These are phyloP conservation scores for Ylistrum balloti DNA, from an alignment of 1,140 invertebrate genomes.

Conservation along the genomic window DNA sequence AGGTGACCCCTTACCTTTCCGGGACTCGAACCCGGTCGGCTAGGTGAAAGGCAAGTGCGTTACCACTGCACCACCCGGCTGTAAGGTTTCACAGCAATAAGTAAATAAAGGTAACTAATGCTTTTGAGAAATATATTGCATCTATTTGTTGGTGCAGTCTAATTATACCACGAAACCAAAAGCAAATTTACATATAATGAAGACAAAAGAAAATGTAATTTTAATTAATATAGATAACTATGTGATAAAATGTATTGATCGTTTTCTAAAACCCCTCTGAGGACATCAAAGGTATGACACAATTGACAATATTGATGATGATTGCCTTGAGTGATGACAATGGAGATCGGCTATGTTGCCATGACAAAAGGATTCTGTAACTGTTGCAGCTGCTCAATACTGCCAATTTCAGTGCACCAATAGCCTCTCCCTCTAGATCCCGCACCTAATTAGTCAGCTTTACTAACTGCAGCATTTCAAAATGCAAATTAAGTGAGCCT, in stretches of 20 bases:
- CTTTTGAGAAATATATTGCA: no score
- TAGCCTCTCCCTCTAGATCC: not conserved
- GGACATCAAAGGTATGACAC: not conserved
- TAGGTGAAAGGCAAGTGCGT: no score
- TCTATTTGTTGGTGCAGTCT: no score
- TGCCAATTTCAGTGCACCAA: not conserved
- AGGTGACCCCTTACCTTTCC: no score
- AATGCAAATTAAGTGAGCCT: not conserved
- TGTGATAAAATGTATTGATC: not conserved
- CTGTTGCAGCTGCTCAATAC: not conserved
- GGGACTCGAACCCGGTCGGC: no score
- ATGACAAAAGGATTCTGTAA: not conserved
- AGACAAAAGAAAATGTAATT: no score
- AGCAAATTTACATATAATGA: no score
- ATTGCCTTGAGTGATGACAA: not conserved
- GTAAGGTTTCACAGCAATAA: no score
- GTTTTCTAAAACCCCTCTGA: not conserved
- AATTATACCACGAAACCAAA: no score
- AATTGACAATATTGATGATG: not conserved
- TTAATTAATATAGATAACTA: not conserved
- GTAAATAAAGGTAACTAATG: no score
- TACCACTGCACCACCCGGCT: no score
- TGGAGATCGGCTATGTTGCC: not conserved
- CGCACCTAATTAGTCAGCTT: not conserved
- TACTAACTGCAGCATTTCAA: not conserved